A percentile compares a stretch with the other conserved stretches of the same genome.
These are phyloP conservation scores for Watsonalla cultraria DNA, from an alignment of 2,888 invertebrate genomes.

Conservation along the genomic window DNA sequence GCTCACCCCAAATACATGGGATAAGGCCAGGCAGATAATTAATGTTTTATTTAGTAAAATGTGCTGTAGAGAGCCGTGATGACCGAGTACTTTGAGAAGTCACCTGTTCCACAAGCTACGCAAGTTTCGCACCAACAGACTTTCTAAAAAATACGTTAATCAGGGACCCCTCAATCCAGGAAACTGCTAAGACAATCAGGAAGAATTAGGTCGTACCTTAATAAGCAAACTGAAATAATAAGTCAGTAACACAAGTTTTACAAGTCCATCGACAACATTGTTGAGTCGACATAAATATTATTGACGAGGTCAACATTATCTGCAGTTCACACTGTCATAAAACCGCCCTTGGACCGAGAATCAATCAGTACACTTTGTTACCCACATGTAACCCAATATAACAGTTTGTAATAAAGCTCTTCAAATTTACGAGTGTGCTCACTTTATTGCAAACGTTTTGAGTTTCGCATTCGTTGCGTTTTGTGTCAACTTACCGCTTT, in stretches of 20 bases:
- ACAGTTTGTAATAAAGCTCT: background rate
- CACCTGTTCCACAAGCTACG: too few relatives aligned
- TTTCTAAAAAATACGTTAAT: too few relatives aligned
- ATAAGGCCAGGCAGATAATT: too few relatives aligned
- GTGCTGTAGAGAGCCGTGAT: too few relatives aligned
- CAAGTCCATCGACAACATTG: slow-evolving; percentile 24
- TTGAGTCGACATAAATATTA: slow-evolving; percentile 38
- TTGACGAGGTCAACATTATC: slow-evolving; percentile 52
- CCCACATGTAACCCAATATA: background rate
- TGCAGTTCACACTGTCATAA: slow-evolving; percentile 47
- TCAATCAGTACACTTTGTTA: slow-evolving; percentile 35
- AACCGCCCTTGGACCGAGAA: slow-evolving; percentile 38
- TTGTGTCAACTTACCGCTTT: too few relatives aligned
- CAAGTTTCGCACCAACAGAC: too few relatives aligned
- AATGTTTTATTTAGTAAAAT: slow-evolving; percentile 4
- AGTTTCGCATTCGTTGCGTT: background rate
- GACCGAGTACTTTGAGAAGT: too few relatives aligned
- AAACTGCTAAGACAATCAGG: too few relatives aligned
- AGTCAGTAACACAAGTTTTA: slow-evolving; percentile 17
- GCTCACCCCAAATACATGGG: too few relatives aligned
- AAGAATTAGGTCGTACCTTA: slow-evolving; percentile 6
- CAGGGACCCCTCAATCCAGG: too few relatives aligned
- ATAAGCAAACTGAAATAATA: slow-evolving; percentile 18
- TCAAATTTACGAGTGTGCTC: background rate
- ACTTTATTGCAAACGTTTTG: background rate